Conservation (phyloP, 2,113 vertebrate species). For the Falcunculus frontatus region DNA sequence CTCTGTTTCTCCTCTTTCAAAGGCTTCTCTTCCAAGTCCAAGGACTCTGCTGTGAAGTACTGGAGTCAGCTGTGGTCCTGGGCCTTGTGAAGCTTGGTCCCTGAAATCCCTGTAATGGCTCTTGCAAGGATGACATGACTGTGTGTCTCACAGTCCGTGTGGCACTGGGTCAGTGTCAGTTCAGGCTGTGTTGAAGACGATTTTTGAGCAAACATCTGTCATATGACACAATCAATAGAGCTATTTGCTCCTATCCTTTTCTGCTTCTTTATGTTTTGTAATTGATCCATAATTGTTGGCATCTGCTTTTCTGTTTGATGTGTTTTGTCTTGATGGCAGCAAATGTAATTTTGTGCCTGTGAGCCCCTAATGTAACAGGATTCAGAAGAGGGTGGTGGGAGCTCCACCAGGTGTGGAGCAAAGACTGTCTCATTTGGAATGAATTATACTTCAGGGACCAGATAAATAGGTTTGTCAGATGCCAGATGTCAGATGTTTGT, state of each 20-base stretch:
- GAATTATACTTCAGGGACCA: not conserved
- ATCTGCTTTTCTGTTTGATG: not conserved
- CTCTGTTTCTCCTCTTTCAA: not conserved
- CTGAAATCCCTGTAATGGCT: not conserved
- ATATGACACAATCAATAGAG: not conserved
- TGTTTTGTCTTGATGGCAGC: not conserved
- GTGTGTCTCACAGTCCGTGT: not conserved
- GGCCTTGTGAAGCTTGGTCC: not conserved
- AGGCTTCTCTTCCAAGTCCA: not conserved
- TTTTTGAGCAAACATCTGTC: not conserved
- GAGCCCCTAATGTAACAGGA: not conserved
- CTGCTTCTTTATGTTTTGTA: not conserved
- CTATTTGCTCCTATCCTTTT: not conserved
- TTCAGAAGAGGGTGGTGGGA: not conserved
- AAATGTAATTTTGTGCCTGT: not conserved
- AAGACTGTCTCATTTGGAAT: not conserved
- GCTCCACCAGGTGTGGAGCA: not conserved
- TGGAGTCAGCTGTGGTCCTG: not conserved
- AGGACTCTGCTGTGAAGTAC: not conserved
- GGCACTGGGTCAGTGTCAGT: not conserved
- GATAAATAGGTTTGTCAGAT: not conserved
- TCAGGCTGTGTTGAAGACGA: not conserved
- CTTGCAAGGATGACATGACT: not conserved
- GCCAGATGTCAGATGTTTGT: no score
- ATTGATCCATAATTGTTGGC: not conserved